phyloP scores from a whole-genome alignment of 30 jellyfish, hydroid and myxozoan genomes.

The Chironex yamaguchii region DNA sequence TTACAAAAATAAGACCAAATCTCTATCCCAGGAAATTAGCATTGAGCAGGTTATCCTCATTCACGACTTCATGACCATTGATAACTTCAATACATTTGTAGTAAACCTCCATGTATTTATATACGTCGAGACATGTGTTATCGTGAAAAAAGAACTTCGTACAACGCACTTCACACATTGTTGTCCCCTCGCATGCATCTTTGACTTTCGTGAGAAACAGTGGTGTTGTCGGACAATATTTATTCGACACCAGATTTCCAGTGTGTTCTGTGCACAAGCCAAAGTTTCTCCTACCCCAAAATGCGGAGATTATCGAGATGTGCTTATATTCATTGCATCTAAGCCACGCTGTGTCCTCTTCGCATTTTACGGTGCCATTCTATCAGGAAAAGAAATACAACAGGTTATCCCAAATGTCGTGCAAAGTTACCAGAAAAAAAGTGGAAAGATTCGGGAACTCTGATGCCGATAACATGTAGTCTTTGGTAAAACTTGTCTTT shows the following conservation, averaged over 20 bases:
- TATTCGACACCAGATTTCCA: slow-evolving; percentile 87
- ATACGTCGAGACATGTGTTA: slow-evolving; percentile 96
- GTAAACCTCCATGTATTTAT: slow-evolving; percentile 96
- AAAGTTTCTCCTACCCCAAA: slow-evolving; percentile 99
- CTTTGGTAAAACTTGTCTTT: too few species aligned
- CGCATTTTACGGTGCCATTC: slow-evolving; percentile 99
- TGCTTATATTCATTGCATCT: slow-evolving; percentile 98
- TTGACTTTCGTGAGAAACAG: slow-evolving; percentile 94
- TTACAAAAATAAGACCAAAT: slow-evolving; percentile 7
- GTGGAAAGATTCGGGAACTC: too few species aligned
- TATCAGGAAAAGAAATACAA: slow-evolving; percentile 28
- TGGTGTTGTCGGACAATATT: slow-evolving; percentile 99
- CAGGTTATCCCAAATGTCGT: too few species aligned
- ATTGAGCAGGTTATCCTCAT: slow-evolving; percentile 96
- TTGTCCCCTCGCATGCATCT: slow-evolving; percentile 99
- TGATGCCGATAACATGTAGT: too few species aligned
- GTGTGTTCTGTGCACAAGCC: slow-evolving; percentile 99
- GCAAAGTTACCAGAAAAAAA: too few species aligned
- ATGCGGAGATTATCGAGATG: slow-evolving; percentile 96
- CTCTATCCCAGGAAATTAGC: slow-evolving; percentile 98
- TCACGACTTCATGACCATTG: slow-evolving; percentile 99
- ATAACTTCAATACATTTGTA: slow-evolving; percentile 98
- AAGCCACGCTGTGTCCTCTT: slow-evolving; percentile 99
- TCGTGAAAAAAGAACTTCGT: slow-evolving; percentile 99
- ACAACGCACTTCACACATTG: slow-evolving; percentile 99